Evolutionary conservation across 2,888 invertebrate species (phyloP).

Genomic region (Euzetes globulus): DNA sequence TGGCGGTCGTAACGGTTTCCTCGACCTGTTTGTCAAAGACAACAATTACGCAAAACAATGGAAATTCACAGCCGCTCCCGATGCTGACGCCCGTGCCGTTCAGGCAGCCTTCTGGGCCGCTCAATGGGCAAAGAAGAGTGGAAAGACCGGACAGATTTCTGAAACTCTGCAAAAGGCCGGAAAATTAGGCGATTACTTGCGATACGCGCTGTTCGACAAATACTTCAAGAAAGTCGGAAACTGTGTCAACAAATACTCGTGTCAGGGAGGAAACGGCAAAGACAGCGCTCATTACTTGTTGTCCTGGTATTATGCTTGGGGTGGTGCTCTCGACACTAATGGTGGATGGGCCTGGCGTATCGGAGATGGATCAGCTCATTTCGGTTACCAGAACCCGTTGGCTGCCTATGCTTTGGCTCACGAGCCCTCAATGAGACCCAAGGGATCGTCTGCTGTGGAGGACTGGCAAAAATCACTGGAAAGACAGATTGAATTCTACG

Average conservation of each 20-base stretch:
- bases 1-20: neutral
- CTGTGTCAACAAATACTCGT: neutral
- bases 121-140: neutral
- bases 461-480: neutral
- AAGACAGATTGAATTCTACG: neutral
- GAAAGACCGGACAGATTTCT: neutral
- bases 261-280: neutral
- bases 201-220: neutral
- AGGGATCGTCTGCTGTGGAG: neutral
- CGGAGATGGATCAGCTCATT: neutral
- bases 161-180: neutral
- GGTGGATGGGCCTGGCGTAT: conserved; percentile 3
- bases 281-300: neutral
- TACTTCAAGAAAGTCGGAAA: neutral
- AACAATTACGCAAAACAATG: neutral
- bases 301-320: neutral
- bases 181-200: neutral
- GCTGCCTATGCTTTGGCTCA: neutral
- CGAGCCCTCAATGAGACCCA: neutral
- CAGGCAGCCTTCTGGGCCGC: neutral
- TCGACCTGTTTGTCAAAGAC: neutral
- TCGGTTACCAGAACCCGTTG: conserved; percentile 9
- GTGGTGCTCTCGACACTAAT: neutral
- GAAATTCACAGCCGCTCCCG: neutral
- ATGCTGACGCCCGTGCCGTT: neutral